These are phyloP conservation scores for Mya arenaria DNA, from an alignment of 1,140 invertebrate genomes.

Conservation along the genomic window DNA sequence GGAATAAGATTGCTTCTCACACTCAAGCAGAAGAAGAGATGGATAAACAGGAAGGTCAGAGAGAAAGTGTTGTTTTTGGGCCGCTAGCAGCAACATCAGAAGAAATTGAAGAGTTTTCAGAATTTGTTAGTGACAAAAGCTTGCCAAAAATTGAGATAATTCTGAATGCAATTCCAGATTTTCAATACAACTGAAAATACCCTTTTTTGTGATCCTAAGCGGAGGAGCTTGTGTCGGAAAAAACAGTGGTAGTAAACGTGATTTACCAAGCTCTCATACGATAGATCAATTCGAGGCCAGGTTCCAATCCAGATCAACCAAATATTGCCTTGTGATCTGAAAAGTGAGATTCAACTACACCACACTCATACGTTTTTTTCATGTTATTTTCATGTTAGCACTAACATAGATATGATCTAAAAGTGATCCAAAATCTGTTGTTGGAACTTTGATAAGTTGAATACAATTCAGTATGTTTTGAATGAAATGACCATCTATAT, in stretches of 20 bases:
- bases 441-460: constrained; percentile 1
- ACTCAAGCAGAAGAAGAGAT: constrained; percentile 7
- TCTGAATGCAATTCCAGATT: background rate
- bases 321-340: background rate
- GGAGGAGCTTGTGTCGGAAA: constrained; percentile 17
- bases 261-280: constrained; percentile 7
- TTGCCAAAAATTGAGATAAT: background rate
- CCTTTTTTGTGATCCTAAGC: background rate
- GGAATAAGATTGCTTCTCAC: background rate
- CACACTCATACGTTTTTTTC: background rate
- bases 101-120: background rate
- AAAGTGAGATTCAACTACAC: constrained; percentile 9
- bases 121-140: background rate
- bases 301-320: constrained; percentile 13
- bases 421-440: background rate
- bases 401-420: too few relatives aligned
- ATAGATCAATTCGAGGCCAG: background rate
- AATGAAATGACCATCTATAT: background rate
- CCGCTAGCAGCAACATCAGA: background rate
- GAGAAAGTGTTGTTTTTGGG: background rate
- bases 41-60: background rate
- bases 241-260: background rate
- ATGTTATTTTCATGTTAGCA: background rate
- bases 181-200: background rate
- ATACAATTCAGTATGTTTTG: background rate